Base-by-base conservation (phyloP, 1,140 invertebrate species). In the Triops longicaudatus region DNA sequence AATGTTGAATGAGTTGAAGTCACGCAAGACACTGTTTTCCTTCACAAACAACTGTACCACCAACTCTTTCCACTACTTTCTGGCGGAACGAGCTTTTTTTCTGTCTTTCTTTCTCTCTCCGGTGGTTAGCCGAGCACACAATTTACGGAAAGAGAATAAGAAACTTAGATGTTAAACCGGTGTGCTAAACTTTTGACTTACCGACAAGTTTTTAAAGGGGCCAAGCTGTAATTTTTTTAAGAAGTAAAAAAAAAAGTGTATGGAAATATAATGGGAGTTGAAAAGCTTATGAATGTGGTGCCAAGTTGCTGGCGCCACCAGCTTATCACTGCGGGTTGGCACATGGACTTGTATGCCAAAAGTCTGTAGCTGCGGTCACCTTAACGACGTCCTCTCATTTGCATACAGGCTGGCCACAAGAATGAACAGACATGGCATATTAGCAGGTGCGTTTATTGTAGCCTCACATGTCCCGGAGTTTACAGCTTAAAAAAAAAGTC, bases 341-440 rank as follows among this genome's bases (percentile, higher is more conserved):
- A 63, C 50, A 63, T 63, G 17, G 17, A 63, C 22, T 63, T 63
- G 17, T 63, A 63, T 63, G 50, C 50, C 31, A 37, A 37, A 63
- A 63, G 17, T 63, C 50, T 63, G 50, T 63, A n/a, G 50, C 50
- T 63, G 50, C 50, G 50, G 50, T 63, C 50, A 63, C 50, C 50
- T 63, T 22, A 63, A 63, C 50, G 50, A 63, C 50, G 50, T 14
- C 50, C 50, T 63, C 50, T 63, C 50, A 63, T 63, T 63, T 63
- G 50, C 50, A 63, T 63, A 63, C 50, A 17, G 50, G 50, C 50
- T 63, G 50, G n/a, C 50, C 50, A 63, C 50, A 63, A 63, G 50
- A 63, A 63, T 63, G 50, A 63, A 63, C 50, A 63, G 50, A 63
- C 50, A 63, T 63, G 50, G 50, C 50, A 63, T 63, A 63, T 63